Evolutionary conservation across 2,113 vertebrate species (phyloP), one percentile per base, ranked within the genome.

Genomic region (Apteryx mantelli): DNA sequence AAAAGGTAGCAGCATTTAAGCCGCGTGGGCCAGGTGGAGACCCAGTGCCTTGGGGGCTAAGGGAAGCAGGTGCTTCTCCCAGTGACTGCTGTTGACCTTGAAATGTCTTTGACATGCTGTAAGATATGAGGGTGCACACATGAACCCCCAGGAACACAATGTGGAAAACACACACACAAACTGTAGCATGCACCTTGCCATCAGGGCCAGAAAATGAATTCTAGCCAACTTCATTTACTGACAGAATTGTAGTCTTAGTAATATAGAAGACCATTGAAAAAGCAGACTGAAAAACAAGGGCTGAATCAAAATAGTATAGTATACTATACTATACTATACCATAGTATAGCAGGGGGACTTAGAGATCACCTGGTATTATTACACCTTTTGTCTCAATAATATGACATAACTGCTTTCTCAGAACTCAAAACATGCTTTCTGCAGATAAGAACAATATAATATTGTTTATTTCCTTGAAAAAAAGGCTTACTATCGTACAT

Each of bases 101-200:
- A 79, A 79, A 89, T 11, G 8, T 68, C 15, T 82, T 74, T 52
- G 12, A 20, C 3, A 53, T 12, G 2, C 32, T 42, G 3, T 30
- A 56, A 79, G n/a, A 53, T 42, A 38, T 0, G 0, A 76, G 11
- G 4, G 5, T 40, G 17, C 7, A 46, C 14, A 34, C 8, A 10
- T 22, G 18, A 75, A 44, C 16, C 7, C 20, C 44, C 69, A 40
- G 24, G 13, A 78, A 66, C 52, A 7, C 26, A 36, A 3, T 11
- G 11, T 25, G 13, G 77, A 76, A 79, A 79, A 5, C 5, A 11
- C n/a, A 52, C 32, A 52, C 28, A 55, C 46, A 75, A 79, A 30
- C 0, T 3, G 7, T 20, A 52, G 4, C 21, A 30, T 36, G 9
- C 25, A 20, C 13, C 44, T 60, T 85, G 9, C 13, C 25, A 14